Percentiles rank a stretch among this genome's conserved stretches.
Conservation (phyloP, 1,140 invertebrate species). For the Pseudomyrmex dendroicus region DNA sequence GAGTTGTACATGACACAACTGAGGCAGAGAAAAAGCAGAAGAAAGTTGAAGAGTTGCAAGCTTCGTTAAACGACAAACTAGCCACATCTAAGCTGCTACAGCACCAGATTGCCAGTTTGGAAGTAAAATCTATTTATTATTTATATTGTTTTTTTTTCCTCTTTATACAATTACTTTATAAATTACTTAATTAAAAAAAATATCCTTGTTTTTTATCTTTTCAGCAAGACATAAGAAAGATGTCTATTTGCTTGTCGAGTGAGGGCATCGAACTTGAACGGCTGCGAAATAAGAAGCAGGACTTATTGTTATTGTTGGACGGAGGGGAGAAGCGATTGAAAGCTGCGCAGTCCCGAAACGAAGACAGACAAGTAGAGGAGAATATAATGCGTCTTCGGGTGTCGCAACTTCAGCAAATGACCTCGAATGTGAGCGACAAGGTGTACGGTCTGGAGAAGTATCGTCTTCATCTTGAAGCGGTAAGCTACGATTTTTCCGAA, state of each 20-base stretch:
- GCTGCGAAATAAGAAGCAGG: constrained; percentile 82
- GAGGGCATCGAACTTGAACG: constrained; percentile 80
- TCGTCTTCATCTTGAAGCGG: constrained; percentile 86
- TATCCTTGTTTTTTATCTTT: neutral
- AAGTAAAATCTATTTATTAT: constrained; percentile 77
- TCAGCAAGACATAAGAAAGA: constrained; percentile 77
- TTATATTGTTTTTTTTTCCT: neutral
- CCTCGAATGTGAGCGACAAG: constrained; percentile 85
- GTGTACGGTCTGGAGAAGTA: constrained; percentile 87
- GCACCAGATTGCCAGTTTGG: constrained; percentile 84
- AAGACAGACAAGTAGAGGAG: constrained; percentile 87
- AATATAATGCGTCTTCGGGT: constrained; percentile 87
- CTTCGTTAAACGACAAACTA: constrained; percentile 78
- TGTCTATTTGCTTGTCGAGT: constrained; percentile 69
- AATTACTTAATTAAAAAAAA: constrained; percentile 47
- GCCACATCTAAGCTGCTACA: constrained; percentile 83
- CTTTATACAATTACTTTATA: constrained; percentile 16
- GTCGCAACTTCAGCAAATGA: constrained; percentile 86
- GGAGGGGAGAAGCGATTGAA: constrained; percentile 86
- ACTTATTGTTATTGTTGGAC: constrained; percentile 82
- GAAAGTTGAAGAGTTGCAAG: constrained; percentile 83
- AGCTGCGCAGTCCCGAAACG: constrained; percentile 79
- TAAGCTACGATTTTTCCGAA: constrained; percentile 69
- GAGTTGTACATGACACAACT: constrained; percentile 73
- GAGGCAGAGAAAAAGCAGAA: constrained; percentile 80